Conservation (phyloP, 2,888 invertebrate species). For the Idaea biselata region DNA sequence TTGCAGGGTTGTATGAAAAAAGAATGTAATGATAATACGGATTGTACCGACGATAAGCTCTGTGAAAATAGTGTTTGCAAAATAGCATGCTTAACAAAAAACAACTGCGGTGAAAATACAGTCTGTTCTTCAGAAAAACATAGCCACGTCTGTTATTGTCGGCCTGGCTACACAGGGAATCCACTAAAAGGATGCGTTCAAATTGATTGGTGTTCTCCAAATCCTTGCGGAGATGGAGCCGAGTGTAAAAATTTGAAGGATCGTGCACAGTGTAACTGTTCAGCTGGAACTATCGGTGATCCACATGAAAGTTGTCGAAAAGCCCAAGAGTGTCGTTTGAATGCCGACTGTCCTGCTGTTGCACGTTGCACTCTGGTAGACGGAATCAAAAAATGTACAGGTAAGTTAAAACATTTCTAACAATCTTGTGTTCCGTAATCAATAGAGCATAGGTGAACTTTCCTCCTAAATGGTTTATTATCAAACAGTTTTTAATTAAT, state of each 20-base stretch:
- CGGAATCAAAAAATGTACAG: slow-evolving; percentile 89
- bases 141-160: slow-evolving; percentile 87
- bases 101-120: slow-evolving; percentile 92
- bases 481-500: too few species aligned
- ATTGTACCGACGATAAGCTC: slow-evolving; percentile 90
- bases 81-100: slow-evolving; percentile 90
- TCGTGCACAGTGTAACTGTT: slow-evolving; percentile 89
- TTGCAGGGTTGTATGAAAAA: slow-evolving; percentile 89
- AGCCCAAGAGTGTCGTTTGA: slow-evolving; percentile 89
- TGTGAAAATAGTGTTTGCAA: slow-evolving; percentile 92
- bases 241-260: slow-evolving; percentile 90
- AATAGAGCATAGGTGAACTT: not conserved
- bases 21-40: slow-evolving; percentile 85
- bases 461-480: not conserved
- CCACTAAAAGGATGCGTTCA: slow-evolving; percentile 85
- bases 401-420: slow-evolving; percentile 40
- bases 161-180: slow-evolving; percentile 93
- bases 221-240: slow-evolving; percentile 90
- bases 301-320: slow-evolving; percentile 90
- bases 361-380: slow-evolving; percentile 88
- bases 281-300: slow-evolving; percentile 89
- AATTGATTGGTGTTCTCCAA: slow-evolving; percentile 89
- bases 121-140: slow-evolving; percentile 92
- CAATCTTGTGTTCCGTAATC: slow-evolving; percentile 11
- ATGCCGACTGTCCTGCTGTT: slow-evolving; percentile 89